Conservation (phyloP, 2,888 invertebrate species). For the Gastracanthus pulcherrimus region DNA sequence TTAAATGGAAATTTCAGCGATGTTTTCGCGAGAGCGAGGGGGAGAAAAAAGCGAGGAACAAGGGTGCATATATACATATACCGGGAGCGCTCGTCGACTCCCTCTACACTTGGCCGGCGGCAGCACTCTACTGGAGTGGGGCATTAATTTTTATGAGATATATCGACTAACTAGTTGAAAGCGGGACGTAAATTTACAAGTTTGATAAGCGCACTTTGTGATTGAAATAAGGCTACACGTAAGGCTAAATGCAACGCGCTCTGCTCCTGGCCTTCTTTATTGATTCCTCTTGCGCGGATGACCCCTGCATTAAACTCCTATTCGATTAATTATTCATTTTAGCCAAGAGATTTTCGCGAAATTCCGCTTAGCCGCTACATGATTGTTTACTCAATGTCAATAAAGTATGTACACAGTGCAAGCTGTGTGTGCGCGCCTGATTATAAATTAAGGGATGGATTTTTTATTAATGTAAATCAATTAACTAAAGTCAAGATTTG, state of each 20-base stretch:
- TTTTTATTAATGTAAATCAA: too few species aligned
- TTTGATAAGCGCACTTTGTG: conserved; percentile 44
- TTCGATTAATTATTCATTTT: conserved; percentile 29
- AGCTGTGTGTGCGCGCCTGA: too few species aligned
- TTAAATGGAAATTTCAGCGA: conserved; percentile 35
- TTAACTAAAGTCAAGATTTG: too few species aligned
- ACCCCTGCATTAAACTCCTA: background rate
- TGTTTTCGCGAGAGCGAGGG: background rate
- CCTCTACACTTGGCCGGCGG: background rate
- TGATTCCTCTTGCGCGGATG: conserved; percentile 10
- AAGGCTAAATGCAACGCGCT: conserved; percentile 14
- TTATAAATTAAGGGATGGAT: too few species aligned
- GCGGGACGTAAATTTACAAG: conserved; percentile 41
- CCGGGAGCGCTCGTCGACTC: too few species aligned
- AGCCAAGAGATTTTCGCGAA: background rate
- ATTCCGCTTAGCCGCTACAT: too few species aligned
- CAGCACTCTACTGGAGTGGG: background rate
- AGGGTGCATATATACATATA: too few species aligned
- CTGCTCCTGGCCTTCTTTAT: background rate
- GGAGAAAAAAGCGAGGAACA: background rate
- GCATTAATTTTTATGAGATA: conserved; percentile 26
- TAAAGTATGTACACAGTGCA: too few species aligned
- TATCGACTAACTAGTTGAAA: conserved; percentile 21
- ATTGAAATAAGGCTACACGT: conserved; percentile 36
- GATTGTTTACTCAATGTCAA: too few species aligned